phyloP scores from a whole-genome alignment of 2,797 vertebrate genomes.

The Nannoperca obscura region DNA sequence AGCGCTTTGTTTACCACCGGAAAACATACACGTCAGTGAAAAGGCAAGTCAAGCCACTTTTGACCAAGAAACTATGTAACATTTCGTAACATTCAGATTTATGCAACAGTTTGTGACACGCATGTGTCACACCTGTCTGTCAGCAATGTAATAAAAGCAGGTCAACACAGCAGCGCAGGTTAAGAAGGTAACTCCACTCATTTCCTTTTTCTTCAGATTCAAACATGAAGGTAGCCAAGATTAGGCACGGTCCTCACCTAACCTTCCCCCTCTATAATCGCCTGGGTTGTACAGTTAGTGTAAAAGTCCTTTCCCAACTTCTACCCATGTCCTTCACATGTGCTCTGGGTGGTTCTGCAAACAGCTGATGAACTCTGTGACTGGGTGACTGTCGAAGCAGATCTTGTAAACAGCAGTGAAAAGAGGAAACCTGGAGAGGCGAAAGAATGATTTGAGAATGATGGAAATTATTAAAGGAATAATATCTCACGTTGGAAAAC shows the following conservation, averaged over 20 bases:
- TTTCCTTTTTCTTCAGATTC: slow-evolving; percentile 12
- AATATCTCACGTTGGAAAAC: background rate
- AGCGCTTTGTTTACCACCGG: slow-evolving; percentile 20
- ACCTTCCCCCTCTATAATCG: slow-evolving; percentile 5
- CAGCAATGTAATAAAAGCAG: background rate
- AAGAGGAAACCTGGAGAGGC: slow-evolving; percentile 90
- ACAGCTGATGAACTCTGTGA: slow-evolving; percentile 91
- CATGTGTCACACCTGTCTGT: slow-evolving; percentile 4
- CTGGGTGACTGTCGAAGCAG: slow-evolving; percentile 91
- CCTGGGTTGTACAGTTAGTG: slow-evolving; percentile 13
- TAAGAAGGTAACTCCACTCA: slow-evolving; percentile 8
- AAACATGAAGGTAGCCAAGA: slow-evolving; percentile 1
- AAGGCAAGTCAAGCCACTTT: slow-evolving; percentile 70
- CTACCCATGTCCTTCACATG: slow-evolving; percentile 77
- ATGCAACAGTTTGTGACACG: background rate
- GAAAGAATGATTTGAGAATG: background rate
- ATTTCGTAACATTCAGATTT: slow-evolving; percentile 41
- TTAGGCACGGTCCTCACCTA: slow-evolving; percentile 21
- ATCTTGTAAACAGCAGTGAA: slow-evolving; percentile 94
- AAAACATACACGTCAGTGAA: slow-evolving; percentile 32
- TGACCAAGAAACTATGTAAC: slow-evolving; percentile 22
- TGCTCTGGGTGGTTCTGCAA: slow-evolving; percentile 97
- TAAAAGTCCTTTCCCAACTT: slow-evolving; percentile 43
- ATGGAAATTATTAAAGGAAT: background rate
- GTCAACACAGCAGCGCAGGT: slow-evolving; percentile 29